Evolutionary conservation across 2,113 vertebrate genomes (phyloP).

Genomic region (Plecturocebus donacophilus): DNA sequence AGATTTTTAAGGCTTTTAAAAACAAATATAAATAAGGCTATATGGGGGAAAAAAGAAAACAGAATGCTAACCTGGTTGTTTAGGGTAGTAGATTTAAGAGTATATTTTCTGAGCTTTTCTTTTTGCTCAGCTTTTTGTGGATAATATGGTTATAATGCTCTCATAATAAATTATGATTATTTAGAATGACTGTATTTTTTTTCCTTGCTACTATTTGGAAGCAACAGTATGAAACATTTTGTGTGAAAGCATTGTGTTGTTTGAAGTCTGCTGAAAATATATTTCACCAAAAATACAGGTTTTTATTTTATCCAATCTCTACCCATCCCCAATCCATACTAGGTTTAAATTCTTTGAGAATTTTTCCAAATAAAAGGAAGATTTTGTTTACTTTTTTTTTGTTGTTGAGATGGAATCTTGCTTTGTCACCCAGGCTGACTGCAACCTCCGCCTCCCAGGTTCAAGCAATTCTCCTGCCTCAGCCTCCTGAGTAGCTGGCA

Average conservation of each 20-base stretch:
- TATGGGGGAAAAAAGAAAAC: not conserved
- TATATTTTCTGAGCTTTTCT: constrained; percentile 9
- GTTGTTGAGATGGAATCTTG: no score
- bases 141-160: not conserved
- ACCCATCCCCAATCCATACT: not conserved
- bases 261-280: not conserved
- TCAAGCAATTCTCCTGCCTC: no score
- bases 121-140: not conserved
- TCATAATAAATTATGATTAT: not conserved
- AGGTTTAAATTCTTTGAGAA: not conserved
- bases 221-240: not conserved
- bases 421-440: no score
- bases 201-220: not conserved
- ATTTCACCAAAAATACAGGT: not conserved
- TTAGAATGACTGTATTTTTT: not conserved
- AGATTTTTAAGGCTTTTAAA: not conserved
- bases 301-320: not conserved
- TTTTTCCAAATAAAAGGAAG: constrained; percentile 7
- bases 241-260: not conserved
- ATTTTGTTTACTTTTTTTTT: not conserved
- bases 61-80: not conserved
- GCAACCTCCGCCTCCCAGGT: no score
- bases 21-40: not conserved
- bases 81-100: not conserved
- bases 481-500: no score